Evolutionary conservation across 2,888 invertebrate genomes (phyloP).

Genomic region (Acrocera orbiculus): DNA sequence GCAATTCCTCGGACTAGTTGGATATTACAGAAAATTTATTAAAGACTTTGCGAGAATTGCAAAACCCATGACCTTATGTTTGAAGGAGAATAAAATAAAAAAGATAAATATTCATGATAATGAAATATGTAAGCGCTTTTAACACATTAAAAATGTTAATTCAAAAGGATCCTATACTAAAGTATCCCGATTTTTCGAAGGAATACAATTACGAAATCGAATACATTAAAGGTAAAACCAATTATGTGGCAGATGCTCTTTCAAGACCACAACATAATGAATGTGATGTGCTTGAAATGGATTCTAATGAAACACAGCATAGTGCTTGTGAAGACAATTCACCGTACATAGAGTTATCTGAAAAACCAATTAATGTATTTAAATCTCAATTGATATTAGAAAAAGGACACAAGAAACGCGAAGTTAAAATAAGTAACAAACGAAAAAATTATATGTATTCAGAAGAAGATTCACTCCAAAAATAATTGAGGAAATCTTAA

Average conservation of each 20-base stretch:
- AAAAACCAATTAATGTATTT: constrained; percentile 1
- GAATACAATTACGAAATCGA: constrained; percentile 15
- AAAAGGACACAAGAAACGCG: neutral
- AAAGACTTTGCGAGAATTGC: constrained; percentile 5
- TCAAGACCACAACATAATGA: constrained; percentile 7
- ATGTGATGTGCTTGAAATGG: neutral
- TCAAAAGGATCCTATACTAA: constrained; percentile 6
- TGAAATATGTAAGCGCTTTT: constrained; percentile 8
- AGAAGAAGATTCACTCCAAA: neutral
- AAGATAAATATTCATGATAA: constrained; percentile 6
- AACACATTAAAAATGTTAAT: constrained; percentile 9
- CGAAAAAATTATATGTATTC: neutral
- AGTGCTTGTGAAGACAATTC: neutral
- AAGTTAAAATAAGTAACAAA: neutral
- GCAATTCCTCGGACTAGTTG: constrained; percentile 14
- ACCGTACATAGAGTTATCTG: neutral
- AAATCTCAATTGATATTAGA: constrained; percentile 1
- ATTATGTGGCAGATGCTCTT: constrained; percentile 11
- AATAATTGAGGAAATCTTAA: neutral
- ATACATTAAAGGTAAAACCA: constrained; percentile 12
- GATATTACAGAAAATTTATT: constrained; percentile 13
- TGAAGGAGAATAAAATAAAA: no score
- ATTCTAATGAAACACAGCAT: constrained; percentile 1
- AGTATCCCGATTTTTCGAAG: constrained; percentile 7
- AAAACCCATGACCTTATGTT: constrained; percentile 5